phyloP scores from a whole-genome alignment of 2,888 invertebrate genomes.

The Pegoplata infirma region DNA sequence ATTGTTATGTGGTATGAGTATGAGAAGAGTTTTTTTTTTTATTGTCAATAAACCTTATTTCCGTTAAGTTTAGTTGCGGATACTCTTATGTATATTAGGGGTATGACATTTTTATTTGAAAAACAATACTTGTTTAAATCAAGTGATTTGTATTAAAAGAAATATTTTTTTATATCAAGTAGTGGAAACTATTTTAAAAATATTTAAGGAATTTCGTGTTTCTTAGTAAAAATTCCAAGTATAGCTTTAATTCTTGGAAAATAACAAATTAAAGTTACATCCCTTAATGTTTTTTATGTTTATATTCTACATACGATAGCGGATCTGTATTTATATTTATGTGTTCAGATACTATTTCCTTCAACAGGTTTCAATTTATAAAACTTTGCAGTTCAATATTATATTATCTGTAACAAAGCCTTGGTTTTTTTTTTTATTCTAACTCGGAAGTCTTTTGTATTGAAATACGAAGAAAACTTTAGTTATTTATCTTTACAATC shows the following conservation, averaged over 20 bases:
- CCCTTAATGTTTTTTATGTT: too few relatives aligned
- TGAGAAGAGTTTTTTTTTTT: slow-evolving; percentile 4
- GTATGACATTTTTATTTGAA: too few relatives aligned
- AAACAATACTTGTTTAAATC: too few relatives aligned
- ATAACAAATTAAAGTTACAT: too few relatives aligned
- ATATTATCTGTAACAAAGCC: slow-evolving; percentile 13
- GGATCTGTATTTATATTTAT: too few relatives aligned
- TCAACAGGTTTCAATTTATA: slow-evolving; percentile 26
- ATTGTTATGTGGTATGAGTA: slow-evolving; percentile 20
- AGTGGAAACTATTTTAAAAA: too few relatives aligned
- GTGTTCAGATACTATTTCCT: slow-evolving; percentile 4
- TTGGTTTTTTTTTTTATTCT: background rate
- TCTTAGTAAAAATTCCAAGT: too few relatives aligned
- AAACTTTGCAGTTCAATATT: slow-evolving; percentile 5
- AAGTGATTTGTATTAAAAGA: too few relatives aligned
- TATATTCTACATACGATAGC: background rate
- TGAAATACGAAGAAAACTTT: slow-evolving; percentile 24
- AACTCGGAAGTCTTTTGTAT: slow-evolving; percentile 21
- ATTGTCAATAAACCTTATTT: slow-evolving; percentile 39
- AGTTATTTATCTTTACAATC: slow-evolving; percentile 21
- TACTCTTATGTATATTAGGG: background rate
- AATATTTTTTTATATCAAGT: too few relatives aligned
- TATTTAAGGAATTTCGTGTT: too few relatives aligned
- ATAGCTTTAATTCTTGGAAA: too few relatives aligned
- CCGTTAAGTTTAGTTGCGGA: slow-evolving; percentile 17